Percentiles rank a stretch among this genome's conserved stretches.
Evolutionary conservation across 2,797 vertebrate species (phyloP).

Genomic region (Cynodonichthys magdalenae): DNA sequence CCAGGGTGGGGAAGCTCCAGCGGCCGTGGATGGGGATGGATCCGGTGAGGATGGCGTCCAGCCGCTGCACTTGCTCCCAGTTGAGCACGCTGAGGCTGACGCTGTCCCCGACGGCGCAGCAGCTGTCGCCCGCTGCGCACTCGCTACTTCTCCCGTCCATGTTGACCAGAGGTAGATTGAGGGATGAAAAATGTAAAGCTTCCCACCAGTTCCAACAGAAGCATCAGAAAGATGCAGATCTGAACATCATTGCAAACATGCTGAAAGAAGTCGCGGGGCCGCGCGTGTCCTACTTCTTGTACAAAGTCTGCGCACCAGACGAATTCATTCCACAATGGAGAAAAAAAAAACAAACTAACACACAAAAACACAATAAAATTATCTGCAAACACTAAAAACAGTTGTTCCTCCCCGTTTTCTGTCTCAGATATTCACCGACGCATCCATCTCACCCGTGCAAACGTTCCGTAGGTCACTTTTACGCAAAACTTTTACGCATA

Average conservation of each 20-base stretch:
- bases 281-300: constrained; percentile 64
- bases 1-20: constrained; percentile 96
- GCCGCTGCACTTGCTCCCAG: constrained; percentile 97
- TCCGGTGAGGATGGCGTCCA: constrained; percentile 92
- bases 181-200: constrained; percentile 30
- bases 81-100: constrained; percentile 91
- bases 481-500: constrained; percentile 51
- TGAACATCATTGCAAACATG: constrained; percentile 26
- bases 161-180: constrained; percentile 46
- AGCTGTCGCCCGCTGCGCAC: constrained; percentile 45
- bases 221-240: constrained; percentile 40
- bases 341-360: too few relatives aligned
- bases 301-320: constrained; percentile 56
- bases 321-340: constrained; percentile 31
- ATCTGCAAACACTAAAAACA: background rate
- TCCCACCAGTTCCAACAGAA: constrained; percentile 24
- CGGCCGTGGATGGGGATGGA: constrained; percentile 97
- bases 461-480: constrained; percentile 29
- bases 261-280: constrained; percentile 30
- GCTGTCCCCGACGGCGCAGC: constrained; percentile 66
- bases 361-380: too few relatives aligned
- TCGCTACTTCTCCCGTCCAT: constrained; percentile 84
- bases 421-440: constrained; percentile 26
- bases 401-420: background rate
- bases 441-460: constrained; percentile 39